These are phyloP conservation scores for human DNA, from an alignment of 2,113 vertebrate genomes.

Conservation along the genomic window DNA sequence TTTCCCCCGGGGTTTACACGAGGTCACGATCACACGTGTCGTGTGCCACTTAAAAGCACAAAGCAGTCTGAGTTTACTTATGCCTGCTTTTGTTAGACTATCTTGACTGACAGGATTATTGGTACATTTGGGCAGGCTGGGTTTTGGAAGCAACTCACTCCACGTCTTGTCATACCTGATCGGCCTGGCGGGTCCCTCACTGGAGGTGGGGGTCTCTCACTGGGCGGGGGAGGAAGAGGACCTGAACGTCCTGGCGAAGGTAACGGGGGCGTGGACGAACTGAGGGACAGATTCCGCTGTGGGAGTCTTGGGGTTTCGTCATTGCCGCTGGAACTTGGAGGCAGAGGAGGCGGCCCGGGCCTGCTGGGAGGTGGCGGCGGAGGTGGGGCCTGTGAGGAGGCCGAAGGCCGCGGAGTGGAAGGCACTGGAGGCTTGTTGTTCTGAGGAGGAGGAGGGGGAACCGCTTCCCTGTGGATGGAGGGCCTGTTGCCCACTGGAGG, in stretches of 20 bases:
- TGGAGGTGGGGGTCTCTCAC: conserved; percentile 91
- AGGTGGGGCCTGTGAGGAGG: conserved; percentile 78
- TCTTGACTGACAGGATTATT: accelerated
- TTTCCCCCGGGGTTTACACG: background rate
- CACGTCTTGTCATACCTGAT: conserved; percentile 84
- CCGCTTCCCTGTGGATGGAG: conserved; percentile 84
- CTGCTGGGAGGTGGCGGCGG: conserved; percentile 87
- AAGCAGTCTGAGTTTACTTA: background rate
- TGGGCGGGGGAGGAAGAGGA: conserved; percentile 92
- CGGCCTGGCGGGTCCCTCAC: conserved; percentile 89
- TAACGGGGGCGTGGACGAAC: conserved; percentile 78
- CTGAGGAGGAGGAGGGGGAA: conserved; percentile 83
- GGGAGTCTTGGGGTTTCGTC: conserved; percentile 93
- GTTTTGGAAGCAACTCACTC: background rate
- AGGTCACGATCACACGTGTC: accelerated
- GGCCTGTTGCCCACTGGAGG: conserved; percentile 84
- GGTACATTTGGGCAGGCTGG: background rate
- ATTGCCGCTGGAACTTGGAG: conserved; percentile 80
- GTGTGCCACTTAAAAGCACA: background rate
- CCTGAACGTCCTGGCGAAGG: conserved; percentile 83
- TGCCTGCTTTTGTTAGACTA: background rate
- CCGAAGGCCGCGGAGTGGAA: conserved; percentile 76
- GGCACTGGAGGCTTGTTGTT: conserved; percentile 88
- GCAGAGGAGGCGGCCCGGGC: conserved; percentile 88
- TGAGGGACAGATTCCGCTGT: conserved; percentile 91